Evolutionary conservation across 2,888 invertebrate genomes (phyloP).

Genomic region (Ditula angustiorana): DNA sequence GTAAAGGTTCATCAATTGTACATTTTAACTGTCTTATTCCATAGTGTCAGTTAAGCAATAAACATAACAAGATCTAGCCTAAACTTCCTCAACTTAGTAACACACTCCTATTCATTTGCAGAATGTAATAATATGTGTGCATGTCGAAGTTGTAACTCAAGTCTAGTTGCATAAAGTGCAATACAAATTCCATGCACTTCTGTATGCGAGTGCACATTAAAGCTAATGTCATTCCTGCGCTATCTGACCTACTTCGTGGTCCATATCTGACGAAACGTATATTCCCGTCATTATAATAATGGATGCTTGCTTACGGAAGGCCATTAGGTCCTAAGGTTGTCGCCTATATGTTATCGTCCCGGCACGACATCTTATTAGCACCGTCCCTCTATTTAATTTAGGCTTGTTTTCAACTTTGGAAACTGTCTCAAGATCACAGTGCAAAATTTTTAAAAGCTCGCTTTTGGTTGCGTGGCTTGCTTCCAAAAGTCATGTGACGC

Average conservation of each 20-base stretch:
- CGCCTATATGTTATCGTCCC: background rate
- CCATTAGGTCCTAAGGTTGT: constrained; percentile 30
- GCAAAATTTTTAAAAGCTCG: too few species aligned
- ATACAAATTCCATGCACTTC: constrained; percentile 14
- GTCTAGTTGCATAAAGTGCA: background rate
- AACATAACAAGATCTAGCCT: background rate
- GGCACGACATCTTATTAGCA: background rate
- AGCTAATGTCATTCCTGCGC: constrained; percentile 56
- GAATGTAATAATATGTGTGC: constrained; percentile 10
- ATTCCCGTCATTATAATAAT: constrained; percentile 52
- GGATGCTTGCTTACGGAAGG: constrained; percentile 13
- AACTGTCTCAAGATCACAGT: too few species aligned
- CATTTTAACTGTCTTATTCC: too few species aligned
- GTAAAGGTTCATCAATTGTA: too few species aligned
- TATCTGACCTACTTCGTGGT: constrained; percentile 69
- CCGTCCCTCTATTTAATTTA: too few species aligned
- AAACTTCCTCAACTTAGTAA: constrained; percentile 1
- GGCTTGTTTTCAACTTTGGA: too few species aligned
- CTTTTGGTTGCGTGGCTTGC: too few species aligned
- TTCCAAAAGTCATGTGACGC: too few species aligned
- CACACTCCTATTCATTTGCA: constrained; percentile 3
- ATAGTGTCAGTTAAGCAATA: too few species aligned
- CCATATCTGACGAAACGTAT: constrained; percentile 64
- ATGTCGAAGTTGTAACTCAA: constrained; percentile 10
- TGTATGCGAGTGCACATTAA: constrained; percentile 19